Conservation (phyloP, 2,888 invertebrate species). For the Piscicola geometra region DNA sequence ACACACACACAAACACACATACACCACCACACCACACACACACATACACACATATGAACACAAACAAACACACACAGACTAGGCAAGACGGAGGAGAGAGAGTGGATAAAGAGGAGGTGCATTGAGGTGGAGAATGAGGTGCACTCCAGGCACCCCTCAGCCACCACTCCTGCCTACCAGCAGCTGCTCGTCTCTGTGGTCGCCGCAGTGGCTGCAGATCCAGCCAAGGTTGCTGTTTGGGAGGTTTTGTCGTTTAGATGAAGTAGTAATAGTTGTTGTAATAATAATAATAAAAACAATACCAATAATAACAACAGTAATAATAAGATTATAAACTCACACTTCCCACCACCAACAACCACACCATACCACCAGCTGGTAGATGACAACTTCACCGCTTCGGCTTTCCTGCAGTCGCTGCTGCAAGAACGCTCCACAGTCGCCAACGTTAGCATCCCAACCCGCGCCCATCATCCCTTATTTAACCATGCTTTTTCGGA, state of each 20-base stretch:
- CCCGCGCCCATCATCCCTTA: neutral
- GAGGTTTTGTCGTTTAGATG: neutral
- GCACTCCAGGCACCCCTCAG: no score
- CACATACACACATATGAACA: neutral
- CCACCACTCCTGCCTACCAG: neutral
- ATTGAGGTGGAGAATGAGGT: neutral
- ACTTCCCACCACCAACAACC: neutral
- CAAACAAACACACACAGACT: slow-evolving; percentile 7
- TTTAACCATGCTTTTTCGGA: no score
- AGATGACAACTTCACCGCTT: no score
- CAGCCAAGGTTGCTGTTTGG: neutral
- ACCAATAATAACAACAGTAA: no score
- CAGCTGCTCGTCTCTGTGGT: neutral
- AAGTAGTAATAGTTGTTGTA: neutral
- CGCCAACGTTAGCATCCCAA: no score
- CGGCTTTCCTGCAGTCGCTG: neutral
- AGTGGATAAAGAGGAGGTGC: neutral
- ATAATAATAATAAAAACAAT: no score
- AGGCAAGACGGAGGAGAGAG: neutral
- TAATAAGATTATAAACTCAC: neutral
- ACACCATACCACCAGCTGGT: no score
- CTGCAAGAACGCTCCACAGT: no score
- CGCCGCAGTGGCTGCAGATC: neutral
- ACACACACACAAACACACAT: slow-evolving; percentile 13
- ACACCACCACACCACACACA: neutral